Conservation (phyloP, 1,140 invertebrate genomes). For the Macrostomum lignano region DNA sequence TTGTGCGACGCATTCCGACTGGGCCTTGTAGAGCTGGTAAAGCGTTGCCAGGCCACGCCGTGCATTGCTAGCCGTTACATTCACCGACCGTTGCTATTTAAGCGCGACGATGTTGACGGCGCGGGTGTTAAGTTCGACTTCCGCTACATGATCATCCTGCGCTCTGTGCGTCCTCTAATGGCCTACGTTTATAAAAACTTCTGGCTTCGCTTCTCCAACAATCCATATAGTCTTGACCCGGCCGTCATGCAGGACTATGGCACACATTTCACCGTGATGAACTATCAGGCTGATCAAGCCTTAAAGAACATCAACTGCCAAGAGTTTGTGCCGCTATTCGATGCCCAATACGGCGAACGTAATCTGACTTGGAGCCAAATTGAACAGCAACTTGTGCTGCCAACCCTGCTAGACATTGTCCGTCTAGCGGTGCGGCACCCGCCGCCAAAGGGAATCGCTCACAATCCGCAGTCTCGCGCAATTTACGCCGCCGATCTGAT, state of each 20-base stretch:
- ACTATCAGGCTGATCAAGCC: conserved; percentile 43
- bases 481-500: conserved; percentile 64
- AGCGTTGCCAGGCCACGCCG: no score
- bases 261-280: conserved; percentile 75
- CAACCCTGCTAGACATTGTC: conserved; percentile 34
- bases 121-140: conserved; percentile 57
- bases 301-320: conserved; percentile 44
- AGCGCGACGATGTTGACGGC: conserved; percentile 40
- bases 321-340: conserved; percentile 44
- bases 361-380: conserved; percentile 17
- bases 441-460: conserved; percentile 44
- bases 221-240: no score
- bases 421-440: conserved; percentile 34
- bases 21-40: no score
- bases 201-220: no score
- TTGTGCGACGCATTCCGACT: conserved; percentile 51
- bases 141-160: conserved; percentile 51
- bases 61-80: conserved; percentile 55
- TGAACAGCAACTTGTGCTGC: conserved; percentile 4
- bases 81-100: conserved; percentile 48
- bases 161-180: conserved; percentile 41
- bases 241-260: conserved; percentile 54
- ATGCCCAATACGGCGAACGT: conserved; percentile 37
- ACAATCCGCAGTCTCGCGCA: conserved; percentile 47
- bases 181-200: no score